Conservation (phyloP, 2,113 vertebrate species). For the Eonycteris spelaea region DNA sequence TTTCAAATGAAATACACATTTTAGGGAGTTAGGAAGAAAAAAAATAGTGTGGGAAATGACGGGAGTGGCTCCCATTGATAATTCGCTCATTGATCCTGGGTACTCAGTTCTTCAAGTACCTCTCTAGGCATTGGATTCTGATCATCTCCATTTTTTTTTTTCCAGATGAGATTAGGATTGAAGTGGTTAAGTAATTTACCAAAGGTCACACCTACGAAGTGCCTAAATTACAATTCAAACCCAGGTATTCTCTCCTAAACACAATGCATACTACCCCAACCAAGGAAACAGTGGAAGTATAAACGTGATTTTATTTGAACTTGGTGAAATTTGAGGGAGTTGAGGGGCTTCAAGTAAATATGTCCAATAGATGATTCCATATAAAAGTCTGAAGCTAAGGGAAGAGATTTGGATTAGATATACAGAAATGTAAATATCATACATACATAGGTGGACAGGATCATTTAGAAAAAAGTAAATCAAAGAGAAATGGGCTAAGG, state of each 20-base stretch:
- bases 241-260: not conserved
- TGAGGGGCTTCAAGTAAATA: not conserved
- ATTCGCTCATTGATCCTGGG: rapidly evolving
- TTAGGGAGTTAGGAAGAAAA: not conserved
- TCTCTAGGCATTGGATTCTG: not conserved
- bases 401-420: not conserved
- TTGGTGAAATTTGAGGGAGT: not conserved
- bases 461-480: not conserved
- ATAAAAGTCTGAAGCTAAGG: not conserved
- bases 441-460: not conserved
- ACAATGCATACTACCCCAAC: not conserved
- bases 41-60: not conserved
- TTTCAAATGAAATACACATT: not conserved
- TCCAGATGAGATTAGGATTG: not conserved
- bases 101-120: not conserved
- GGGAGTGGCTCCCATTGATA: not conserved
- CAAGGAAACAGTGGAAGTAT: not conserved
- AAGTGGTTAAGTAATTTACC: not conserved
- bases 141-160: not conserved
- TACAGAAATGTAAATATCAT: not conserved
- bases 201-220: not conserved
- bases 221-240: not conserved
- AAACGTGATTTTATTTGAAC: not conserved
- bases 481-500: not conserved
- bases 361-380: not conserved